phyloP scores from a whole-genome alignment of 2,113 vertebrate genomes.

The Anarhynchus alexandrinus region DNA sequence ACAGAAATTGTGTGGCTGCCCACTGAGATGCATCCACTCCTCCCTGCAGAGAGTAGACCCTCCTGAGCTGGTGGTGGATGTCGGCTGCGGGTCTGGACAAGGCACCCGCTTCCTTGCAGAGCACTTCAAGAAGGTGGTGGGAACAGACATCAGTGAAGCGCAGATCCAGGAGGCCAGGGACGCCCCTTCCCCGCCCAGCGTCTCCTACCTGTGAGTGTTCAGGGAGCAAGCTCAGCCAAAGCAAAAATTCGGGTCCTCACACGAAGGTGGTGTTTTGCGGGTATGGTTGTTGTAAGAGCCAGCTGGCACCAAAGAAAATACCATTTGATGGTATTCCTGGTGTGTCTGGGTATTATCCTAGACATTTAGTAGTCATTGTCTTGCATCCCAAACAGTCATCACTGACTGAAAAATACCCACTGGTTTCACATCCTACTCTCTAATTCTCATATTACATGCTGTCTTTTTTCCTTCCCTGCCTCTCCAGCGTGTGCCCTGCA shows the following conservation, averaged over 20 bases:
- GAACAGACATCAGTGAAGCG: constrained; percentile 79
- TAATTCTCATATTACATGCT: rapidly evolving
- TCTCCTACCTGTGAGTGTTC: constrained; percentile 76
- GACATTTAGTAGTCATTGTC: rapidly evolving
- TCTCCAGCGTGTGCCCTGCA: constrained; percentile 68
- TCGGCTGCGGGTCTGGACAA: constrained; percentile 85
- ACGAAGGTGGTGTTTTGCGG: background rate
- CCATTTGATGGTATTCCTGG: background rate
- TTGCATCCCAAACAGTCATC: background rate
- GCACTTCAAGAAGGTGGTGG: constrained; percentile 78
- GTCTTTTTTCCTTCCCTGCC: rapidly evolving
- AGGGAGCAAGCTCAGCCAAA: background rate
- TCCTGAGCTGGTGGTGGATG: constrained; percentile 75
- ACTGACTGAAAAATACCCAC: rapidly evolving
- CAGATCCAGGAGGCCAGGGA: constrained; percentile 77
- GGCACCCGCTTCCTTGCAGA: constrained; percentile 73
- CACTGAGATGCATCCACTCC: rapidly evolving
- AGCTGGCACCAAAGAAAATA: background rate
- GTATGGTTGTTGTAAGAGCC: background rate
- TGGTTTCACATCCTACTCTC: rapidly evolving
- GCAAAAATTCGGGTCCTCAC: rapidly evolving
- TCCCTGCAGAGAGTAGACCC: constrained; percentile 46
- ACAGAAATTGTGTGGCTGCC: rapidly evolving
- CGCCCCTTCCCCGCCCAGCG: constrained; percentile 29
- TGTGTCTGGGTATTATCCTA: background rate